Percentiles rank a stretch among this genome's conserved stretches.
phyloP scores from a whole-genome alignment of 2,113 vertebrate species.

The Entomyzon cyanotis region DNA sequence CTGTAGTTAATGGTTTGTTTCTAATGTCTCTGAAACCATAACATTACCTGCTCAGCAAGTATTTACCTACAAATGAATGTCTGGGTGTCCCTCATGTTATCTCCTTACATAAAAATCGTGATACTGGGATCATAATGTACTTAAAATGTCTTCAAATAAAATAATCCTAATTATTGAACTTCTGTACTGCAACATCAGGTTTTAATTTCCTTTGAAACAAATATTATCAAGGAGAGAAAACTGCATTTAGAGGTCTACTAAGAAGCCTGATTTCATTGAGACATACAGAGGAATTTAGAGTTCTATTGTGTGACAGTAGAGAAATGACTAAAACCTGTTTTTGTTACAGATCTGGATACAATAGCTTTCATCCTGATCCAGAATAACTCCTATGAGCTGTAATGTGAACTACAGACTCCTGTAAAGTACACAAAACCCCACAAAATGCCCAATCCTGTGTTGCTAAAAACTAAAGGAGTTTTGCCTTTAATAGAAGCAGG shows the following conservation, averaged over 20 bases:
- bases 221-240: neutral
- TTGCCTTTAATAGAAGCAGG: slow-evolving; percentile 6
- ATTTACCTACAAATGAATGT: neutral
- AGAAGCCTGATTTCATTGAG: neutral
- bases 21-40: slow-evolving; percentile 29
- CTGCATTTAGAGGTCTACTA: neutral
- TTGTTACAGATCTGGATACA: neutral
- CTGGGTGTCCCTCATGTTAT: neutral
- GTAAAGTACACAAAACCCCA: neutral
- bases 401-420: neutral
- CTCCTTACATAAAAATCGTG: neutral
- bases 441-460: neutral
- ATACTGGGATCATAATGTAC: neutral
- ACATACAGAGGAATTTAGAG: neutral
- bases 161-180: neutral
- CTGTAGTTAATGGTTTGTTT: slow-evolving; percentile 26
- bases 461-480: neutral
- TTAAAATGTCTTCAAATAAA: slow-evolving; percentile 4
- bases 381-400: neutral
- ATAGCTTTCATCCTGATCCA: neutral
- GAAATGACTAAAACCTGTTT: neutral
- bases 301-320: neutral
- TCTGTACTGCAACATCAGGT: neutral
- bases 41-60: neutral
- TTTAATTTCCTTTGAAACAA: neutral